These are phyloP conservation scores for Atethmia centrago DNA, from an alignment of 2,888 invertebrate species.

Conservation along the genomic window DNA sequence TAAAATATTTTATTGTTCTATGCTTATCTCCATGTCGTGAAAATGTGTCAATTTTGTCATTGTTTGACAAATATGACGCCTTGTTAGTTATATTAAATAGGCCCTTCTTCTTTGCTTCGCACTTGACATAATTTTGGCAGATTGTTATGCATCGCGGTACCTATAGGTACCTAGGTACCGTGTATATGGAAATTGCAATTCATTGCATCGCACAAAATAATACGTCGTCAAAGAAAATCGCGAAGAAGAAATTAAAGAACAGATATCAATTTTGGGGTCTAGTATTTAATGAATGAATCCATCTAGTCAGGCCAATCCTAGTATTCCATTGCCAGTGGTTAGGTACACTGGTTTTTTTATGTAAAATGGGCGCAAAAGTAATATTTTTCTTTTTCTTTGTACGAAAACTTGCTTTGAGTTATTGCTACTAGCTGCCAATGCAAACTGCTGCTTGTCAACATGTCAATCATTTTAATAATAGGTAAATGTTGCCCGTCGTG, in stretches of 20 bases:
- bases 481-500: background rate
- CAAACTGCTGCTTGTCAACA: background rate
- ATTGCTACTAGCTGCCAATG: background rate
- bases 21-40: background rate
- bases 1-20: conserved; percentile 9
- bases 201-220: background rate
- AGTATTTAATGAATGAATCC: background rate
- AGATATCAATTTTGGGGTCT: background rate
- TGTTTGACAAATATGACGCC: too few species aligned
- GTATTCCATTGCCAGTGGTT: background rate
- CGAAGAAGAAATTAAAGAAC: background rate
- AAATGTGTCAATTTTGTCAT: too few species aligned
- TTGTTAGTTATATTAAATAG: too few species aligned
- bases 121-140: background rate
- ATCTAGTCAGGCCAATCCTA: too few species aligned
- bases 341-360: background rate
- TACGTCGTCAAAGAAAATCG: background rate
- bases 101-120: too few species aligned
- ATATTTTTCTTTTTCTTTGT: background rate
- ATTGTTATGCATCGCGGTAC: background rate
- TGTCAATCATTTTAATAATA: background rate
- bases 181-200: background rate
- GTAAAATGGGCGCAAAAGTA: background rate
- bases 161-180: background rate
- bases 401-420: background rate